A percentile compares a stretch with the other conserved stretches of the same genome.
Evolutionary conservation across 2,888 invertebrate genomes (phyloP).

Genomic region (Doris montereyensis): DNA sequence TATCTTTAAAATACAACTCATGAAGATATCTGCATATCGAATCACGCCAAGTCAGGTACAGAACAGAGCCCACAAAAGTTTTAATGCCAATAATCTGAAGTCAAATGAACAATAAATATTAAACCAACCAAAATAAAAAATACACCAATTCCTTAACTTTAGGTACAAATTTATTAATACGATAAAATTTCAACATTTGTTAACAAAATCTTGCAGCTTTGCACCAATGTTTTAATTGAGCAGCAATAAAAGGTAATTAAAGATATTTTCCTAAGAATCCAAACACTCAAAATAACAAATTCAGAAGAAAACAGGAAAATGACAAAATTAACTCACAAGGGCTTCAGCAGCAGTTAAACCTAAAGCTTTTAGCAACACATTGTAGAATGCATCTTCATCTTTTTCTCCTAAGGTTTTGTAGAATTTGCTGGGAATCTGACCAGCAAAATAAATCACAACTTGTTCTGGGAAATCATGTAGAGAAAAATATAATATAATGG

Average conservation of each 20-base stretch:
- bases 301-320: not conserved
- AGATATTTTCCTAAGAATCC: not conserved
- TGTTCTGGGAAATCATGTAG: conserved; percentile 73
- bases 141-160: too few relatives aligned
- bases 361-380: conserved; percentile 67
- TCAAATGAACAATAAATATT: not conserved
- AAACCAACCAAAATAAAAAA: not conserved
- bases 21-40: conserved; percentile 74
- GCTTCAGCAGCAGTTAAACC: conserved; percentile 71
- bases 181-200: too few relatives aligned
- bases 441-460: conserved; percentile 76
- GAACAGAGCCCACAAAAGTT: conserved; percentile 72
- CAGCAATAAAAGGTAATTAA: not conserved
- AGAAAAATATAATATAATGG: not conserved
- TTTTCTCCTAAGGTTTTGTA: conserved; percentile 75
- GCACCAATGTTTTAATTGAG: too few relatives aligned
- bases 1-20: conserved; percentile 74
- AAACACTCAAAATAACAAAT: not conserved
- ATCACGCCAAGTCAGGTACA: conserved; percentile 75
- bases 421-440: conserved; percentile 76
- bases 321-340: too few relatives aligned
- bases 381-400: conserved; percentile 72
- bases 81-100: conserved; percentile 74
- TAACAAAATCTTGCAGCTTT: too few relatives aligned
- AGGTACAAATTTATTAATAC: too few relatives aligned